Evolutionary conservation across 1,140 invertebrate genomes (phyloP).

Genomic region (Platyscapa corneri): DNA sequence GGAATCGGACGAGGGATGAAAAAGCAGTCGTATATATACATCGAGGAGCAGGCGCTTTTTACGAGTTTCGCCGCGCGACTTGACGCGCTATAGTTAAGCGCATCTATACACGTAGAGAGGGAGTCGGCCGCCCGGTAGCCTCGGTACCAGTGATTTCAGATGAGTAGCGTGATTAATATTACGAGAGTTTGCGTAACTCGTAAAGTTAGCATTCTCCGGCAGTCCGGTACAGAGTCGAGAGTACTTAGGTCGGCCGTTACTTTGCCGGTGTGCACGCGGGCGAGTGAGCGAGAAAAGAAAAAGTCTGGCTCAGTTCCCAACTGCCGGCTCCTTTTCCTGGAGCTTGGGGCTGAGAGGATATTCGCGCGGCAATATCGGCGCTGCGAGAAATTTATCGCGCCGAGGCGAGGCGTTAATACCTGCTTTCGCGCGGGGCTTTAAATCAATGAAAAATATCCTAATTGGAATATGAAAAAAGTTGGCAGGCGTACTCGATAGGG

Average conservation of each 20-base stretch:
- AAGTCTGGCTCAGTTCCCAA: constrained; percentile 13
- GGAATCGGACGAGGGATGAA: constrained; percentile 45
- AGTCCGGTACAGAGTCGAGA: constrained; percentile 31
- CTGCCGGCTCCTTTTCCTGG: constrained; percentile 31
- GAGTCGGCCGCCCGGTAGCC: background rate
- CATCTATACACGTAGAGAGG: background rate
- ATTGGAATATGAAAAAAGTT: constrained; percentile 76
- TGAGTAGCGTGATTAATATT: constrained; percentile 72
- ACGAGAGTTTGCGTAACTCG: constrained; percentile 72
- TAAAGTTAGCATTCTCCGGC: constrained; percentile 67
- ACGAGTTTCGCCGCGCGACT: constrained; percentile 55
- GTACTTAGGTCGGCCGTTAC: background rate
- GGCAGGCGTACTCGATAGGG: constrained; percentile 48
- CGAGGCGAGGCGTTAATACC: constrained; percentile 72
- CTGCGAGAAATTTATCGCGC: constrained; percentile 69
- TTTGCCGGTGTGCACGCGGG: background rate
- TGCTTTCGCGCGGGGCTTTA: constrained; percentile 64
- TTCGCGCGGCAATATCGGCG: constrained; percentile 64
- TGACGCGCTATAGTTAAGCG: background rate
- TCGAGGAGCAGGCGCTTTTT: constrained; percentile 62
- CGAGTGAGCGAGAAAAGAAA: background rate
- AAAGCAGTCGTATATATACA: constrained; percentile 67
- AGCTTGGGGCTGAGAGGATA: background rate
- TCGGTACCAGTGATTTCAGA: constrained; percentile 61
- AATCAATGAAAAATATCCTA: constrained; percentile 76